Evolutionary conservation across 2,113 vertebrate species (phyloP).

Genomic region (Apodemus speciosus): DNA sequence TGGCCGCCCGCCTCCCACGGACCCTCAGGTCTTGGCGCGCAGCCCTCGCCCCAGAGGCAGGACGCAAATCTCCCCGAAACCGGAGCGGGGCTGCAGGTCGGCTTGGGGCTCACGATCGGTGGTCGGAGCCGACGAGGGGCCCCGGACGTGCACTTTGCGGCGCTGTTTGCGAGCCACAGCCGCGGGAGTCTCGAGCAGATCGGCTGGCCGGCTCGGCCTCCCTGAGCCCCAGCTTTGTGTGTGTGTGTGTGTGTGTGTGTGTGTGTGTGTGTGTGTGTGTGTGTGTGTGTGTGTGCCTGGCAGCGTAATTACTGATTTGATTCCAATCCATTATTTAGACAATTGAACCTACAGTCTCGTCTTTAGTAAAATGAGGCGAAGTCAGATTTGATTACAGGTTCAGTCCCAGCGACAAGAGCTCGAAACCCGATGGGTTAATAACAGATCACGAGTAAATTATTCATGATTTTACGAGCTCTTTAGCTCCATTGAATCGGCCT

Average conservation of each 20-base stretch:
- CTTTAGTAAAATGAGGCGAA: slow-evolving; percentile 84
- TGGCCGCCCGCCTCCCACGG: neutral
- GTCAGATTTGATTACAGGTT: slow-evolving; percentile 84
- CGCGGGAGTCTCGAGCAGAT: slow-evolving; percentile 30
- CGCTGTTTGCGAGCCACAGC: neutral
- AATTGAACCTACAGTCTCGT: slow-evolving; percentile 83
- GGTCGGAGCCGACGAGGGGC: neutral
- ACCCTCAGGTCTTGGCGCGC: neutral
- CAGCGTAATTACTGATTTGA: slow-evolving; percentile 82
- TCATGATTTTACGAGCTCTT: slow-evolving; percentile 85
- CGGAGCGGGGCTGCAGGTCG: neutral
- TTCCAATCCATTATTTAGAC: slow-evolving; percentile 83
- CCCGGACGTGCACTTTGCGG: neutral
- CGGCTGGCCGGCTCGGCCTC: slow-evolving; percentile 57
- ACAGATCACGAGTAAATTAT: slow-evolving; percentile 84
- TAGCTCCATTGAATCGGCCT: slow-evolving; percentile 84
- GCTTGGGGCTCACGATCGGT: neutral
- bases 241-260: slow-evolving; percentile 60
- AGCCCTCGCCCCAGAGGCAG: neutral
- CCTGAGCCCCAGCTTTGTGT: slow-evolving; percentile 64
- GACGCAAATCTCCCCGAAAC: neutral
- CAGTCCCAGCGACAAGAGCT: slow-evolving; percentile 81
- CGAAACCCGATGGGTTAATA: slow-evolving; percentile 85
- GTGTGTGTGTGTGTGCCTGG: slow-evolving; percentile 72
- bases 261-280: slow-evolving; percentile 73